Evolutionary conservation across 2,888 invertebrate genomes (phyloP).

Genomic region (Punctoribates punctum): DNA sequence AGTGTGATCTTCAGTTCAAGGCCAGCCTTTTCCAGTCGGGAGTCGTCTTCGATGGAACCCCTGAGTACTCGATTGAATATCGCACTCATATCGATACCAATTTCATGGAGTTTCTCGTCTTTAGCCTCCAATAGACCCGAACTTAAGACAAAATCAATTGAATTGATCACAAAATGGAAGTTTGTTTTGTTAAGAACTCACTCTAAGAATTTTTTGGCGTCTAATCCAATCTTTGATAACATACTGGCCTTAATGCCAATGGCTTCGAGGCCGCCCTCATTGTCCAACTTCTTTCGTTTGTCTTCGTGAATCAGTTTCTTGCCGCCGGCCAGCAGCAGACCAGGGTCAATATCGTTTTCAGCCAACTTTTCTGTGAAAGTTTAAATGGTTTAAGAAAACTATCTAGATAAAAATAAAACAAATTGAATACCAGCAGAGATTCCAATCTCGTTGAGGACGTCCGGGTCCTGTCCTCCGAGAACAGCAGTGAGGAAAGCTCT

Average conservation of each 20-base stretch:
- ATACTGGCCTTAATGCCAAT: neutral
- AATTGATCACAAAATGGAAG: neutral
- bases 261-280: neutral
- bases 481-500: neutral
- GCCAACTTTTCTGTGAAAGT: slow-evolving; percentile 20
- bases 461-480: slow-evolving; percentile 15
- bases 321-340: neutral
- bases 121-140: slow-evolving; percentile 8
- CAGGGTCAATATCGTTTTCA: neutral
- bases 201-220: neutral
- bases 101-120: neutral
- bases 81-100: neutral
- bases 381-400: too few species aligned
- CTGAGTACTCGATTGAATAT: neutral
- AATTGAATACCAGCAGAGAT: neutral
- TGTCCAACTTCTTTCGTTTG: neutral
- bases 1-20: neutral
- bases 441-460: neutral
- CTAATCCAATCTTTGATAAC: neutral
- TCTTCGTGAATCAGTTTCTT: neutral
- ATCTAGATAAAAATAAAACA: neutral
- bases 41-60: neutral
- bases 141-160: neutral
- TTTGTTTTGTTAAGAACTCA: neutral
- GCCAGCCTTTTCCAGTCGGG: neutral